Conservation (phyloP, 2,797 vertebrate species). For the Clarias pachynema region DNA sequence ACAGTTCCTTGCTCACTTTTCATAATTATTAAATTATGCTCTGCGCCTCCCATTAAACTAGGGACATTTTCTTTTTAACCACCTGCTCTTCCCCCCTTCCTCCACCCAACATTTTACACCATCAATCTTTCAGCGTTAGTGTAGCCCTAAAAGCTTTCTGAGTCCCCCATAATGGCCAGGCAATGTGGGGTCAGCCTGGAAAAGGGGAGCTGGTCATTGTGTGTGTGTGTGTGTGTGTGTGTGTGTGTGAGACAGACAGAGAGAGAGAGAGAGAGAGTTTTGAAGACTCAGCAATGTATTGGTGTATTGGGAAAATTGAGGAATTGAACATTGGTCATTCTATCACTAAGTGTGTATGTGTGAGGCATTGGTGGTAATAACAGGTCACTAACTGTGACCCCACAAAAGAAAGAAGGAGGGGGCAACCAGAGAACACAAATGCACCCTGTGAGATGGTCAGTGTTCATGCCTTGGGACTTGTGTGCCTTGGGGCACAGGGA, state of each 20-base stretch:
- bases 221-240: constrained; percentile 42
- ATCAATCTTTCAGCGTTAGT: constrained; percentile 84
- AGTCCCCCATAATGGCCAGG: constrained; percentile 82
- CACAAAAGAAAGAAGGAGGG: constrained; percentile 59
- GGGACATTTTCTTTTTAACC: constrained; percentile 83
- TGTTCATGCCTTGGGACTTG: constrained; percentile 35
- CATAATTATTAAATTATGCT: constrained; percentile 86
- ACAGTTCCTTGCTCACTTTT: constrained; percentile 78
- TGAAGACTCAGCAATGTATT: constrained; percentile 76
- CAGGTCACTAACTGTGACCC: constrained; percentile 70
- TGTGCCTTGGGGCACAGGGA: constrained; percentile 51
- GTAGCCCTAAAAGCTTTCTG: constrained; percentile 85
- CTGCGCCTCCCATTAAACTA: constrained; percentile 81
- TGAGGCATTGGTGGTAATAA: constrained; percentile 61
- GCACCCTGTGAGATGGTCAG: constrained; percentile 50
- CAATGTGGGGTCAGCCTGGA: constrained; percentile 77
- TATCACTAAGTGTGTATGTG: constrained; percentile 57
- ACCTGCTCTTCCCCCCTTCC: constrained; percentile 76
- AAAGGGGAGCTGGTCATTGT: constrained; percentile 71
- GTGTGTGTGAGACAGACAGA: constrained; percentile 10
- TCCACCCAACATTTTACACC: constrained; percentile 75
- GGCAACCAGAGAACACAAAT: constrained; percentile 49
- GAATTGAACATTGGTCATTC: constrained; percentile 64
- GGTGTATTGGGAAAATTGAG: constrained; percentile 59
- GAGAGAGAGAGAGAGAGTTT: constrained; percentile 18